These are phyloP conservation scores for Calcarius lapponicus DNA, from an alignment of 2,797 vertebrate species.

Conservation along the genomic window DNA sequence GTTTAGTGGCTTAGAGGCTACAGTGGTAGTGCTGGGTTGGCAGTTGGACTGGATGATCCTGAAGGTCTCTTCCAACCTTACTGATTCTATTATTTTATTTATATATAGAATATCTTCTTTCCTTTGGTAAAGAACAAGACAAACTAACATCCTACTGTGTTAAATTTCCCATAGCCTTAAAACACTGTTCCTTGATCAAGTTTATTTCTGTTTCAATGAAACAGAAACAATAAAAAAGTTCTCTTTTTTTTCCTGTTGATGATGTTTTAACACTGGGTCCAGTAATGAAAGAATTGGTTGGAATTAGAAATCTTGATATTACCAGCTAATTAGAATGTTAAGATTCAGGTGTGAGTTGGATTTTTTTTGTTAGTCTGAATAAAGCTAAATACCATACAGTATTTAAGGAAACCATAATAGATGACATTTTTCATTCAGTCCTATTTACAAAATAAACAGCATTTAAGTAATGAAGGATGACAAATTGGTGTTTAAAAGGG, in stretches of 20 bases:
- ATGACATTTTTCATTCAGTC: not conserved
- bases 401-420: not conserved
- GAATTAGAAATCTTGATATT: not conserved
- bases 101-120: not conserved
- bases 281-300: not conserved
- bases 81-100: not conserved
- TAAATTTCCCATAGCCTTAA: not conserved
- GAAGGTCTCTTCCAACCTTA: not conserved
- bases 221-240: not conserved
- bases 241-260: not conserved
- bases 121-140: not conserved
- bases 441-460: not conserved
- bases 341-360: not conserved
- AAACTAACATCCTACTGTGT: not conserved
- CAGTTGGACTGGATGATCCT: not conserved
- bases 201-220: not conserved
- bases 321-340: not conserved
- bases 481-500: not conserved
- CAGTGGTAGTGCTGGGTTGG: not conserved
- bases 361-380: not conserved
- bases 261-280: not conserved
- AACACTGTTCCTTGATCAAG: not conserved
- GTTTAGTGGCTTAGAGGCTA: not conserved
- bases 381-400: not conserved
- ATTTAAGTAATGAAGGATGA: not conserved